Percentiles rank a stretch among this genome's conserved stretches.
These are phyloP conservation scores for Ptilorrhoa leucosticta DNA, from an alignment of 2,113 vertebrate species.

Conservation along the genomic window DNA sequence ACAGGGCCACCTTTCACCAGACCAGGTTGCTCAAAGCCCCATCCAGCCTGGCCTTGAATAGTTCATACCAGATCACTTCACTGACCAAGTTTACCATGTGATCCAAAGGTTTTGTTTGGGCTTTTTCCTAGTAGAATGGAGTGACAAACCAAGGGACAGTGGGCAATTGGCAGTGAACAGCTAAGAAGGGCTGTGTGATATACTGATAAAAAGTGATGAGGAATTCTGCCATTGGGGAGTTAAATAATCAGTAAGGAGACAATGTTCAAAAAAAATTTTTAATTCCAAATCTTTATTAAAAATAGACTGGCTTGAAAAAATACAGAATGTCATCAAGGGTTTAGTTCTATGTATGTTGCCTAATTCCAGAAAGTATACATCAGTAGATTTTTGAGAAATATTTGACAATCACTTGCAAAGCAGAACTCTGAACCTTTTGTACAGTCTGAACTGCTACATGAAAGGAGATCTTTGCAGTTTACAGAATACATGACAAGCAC, in stretches of 20 bases:
- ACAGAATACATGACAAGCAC: neutral
- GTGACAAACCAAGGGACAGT: neutral
- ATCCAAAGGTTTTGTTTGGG: neutral
- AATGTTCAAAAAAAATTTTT: neutral
- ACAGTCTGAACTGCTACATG: neutral
- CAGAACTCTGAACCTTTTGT: neutral
- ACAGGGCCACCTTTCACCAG: neutral
- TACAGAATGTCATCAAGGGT: neutral
- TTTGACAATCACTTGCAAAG: neutral
- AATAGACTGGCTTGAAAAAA: neutral
- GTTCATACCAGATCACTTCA: neutral
- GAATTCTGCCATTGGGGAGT: neutral
- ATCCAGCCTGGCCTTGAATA: neutral
- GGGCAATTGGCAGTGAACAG: neutral
- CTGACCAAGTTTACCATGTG: neutral
- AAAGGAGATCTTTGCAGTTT: neutral
- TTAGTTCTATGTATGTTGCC: neutral
- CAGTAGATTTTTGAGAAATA: neutral
- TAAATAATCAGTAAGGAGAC: neutral
- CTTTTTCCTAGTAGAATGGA: neutral
- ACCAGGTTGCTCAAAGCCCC: neutral
- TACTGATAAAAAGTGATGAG: neutral
- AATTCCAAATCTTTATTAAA: neutral
- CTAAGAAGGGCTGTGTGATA: neutral
- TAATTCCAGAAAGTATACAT: neutral